Evolutionary conservation across 2,113 vertebrate species (phyloP), one percentile per base, ranked within the genome.

Genomic region (Galeopterus variegatus): DNA sequence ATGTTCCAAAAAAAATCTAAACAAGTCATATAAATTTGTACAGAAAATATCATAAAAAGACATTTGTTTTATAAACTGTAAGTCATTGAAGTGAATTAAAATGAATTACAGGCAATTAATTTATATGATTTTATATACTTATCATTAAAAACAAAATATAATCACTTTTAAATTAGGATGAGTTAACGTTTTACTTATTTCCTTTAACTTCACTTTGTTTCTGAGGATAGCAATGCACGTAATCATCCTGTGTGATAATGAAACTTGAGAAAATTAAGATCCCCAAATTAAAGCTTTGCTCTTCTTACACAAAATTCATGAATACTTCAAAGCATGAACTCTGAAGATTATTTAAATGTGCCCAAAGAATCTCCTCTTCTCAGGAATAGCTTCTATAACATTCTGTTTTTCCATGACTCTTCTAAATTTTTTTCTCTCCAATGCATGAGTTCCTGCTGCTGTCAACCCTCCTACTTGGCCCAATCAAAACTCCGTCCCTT

Each of bases 341-440:
- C 64, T 56, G 33, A n/a, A 45, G 26, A 72, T 13, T 76, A 54
- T 94, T 85, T 90, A 67, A 50, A 41, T 48, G 58, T 90, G 36
- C 36, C 36, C 31, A 92, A 56, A 9, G n/a, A 65, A 70, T 58
- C 72, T 87, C 52, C 60, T 36, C 50, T 41, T 73, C 33, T 90
- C 31, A 92, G 60, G 50, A 89, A 89, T 62, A 24, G 26, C 8
- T 48, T 81, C 81, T 88, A 0, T 76, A 82, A 45, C 3, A 24
- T 82, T 79, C 48, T 92, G 69, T 90, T 96, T 96, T 96, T 96
- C 65, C 56, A 95, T 70, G 9, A 0, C 21, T 89, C 54, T 52
- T 96, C 82, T 87, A 1, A 19, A 58, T 58, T 64, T 87, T 86
- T 90, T 67, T 75, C 62, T 86, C 54, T 81, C 31, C 23, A 73